These are phyloP conservation scores for Ciconia nigra DNA, from an alignment of 2,797 vertebrate species.

Conservation along the genomic window DNA sequence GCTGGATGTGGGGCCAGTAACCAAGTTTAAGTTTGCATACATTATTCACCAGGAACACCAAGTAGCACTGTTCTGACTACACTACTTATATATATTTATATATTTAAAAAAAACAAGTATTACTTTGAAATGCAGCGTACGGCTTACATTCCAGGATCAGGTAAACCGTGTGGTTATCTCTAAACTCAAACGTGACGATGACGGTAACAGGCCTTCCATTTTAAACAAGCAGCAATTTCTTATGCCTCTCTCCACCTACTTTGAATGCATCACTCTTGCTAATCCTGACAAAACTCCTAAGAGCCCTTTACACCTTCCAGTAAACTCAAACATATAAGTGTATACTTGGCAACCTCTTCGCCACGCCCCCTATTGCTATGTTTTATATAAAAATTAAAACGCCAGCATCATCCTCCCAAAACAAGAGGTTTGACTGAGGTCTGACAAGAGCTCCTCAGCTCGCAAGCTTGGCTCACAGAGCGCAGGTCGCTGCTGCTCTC, in stretches of 20 bases:
- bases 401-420: not conserved
- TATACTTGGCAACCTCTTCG: not conserved
- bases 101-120: no score
- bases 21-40: not conserved
- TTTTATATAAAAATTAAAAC: not conserved
- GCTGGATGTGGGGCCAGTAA: not conserved
- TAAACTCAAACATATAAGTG: not conserved
- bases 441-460: not conserved
- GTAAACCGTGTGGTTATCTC: not conserved
- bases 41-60: not conserved
- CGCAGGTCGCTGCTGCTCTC: fast-evolving
- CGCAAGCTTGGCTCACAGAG: fast-evolving
- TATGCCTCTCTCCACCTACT: not conserved
- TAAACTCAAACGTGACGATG: not conserved
- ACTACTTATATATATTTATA: not conserved
- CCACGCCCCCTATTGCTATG: not conserved
- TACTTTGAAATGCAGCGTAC: not conserved
- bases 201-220: not conserved
- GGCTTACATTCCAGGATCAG: not conserved
- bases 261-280: not conserved
- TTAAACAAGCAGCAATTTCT: not conserved
- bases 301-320: not conserved
- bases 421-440: fast-evolving
- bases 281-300: not conserved
- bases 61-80: not conserved